These are phyloP conservation scores for Sycophila sp. DNA, from an alignment of 1,140 invertebrate species.

Conservation along the genomic window DNA sequence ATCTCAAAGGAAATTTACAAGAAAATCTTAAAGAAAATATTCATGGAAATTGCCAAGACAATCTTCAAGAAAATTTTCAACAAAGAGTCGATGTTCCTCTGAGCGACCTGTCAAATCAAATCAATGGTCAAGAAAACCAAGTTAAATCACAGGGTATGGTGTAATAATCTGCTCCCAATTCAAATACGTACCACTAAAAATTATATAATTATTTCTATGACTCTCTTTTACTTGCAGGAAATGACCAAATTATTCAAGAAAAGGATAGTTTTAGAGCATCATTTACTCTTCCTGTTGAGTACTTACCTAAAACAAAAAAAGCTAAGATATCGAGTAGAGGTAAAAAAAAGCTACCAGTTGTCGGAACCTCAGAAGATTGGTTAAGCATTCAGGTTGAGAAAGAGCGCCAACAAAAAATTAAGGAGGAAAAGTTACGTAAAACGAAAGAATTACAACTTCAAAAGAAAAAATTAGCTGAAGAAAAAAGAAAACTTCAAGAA, in stretches of 20 bases:
- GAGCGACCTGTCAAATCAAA: no score
- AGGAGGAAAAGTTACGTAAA: background rate
- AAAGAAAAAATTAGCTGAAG: background rate
- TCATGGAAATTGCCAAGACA: no score
- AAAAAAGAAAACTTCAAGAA: background rate
- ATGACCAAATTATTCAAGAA: background rate
- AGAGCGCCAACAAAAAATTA: background rate
- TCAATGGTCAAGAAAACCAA: no score
- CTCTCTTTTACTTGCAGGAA: no score
- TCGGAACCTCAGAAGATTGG: background rate
- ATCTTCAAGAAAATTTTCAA: no score
- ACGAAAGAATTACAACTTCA: background rate
- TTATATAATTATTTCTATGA: background rate
- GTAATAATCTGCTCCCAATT: no score
- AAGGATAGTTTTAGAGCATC: background rate
- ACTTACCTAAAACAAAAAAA: background rate
- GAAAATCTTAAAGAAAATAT: background rate
- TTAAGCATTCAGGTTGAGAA: background rate
- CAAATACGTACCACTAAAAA: no score
- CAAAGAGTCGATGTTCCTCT: no score
- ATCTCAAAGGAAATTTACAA: background rate
- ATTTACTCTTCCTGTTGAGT: conserved; percentile 5
- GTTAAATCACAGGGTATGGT: no score
- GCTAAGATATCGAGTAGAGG: background rate
- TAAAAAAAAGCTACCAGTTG: background rate